These are phyloP conservation scores for Nilaparvata lugens DNA, from an alignment of 1,140 invertebrate species.

Conservation along the genomic window DNA sequence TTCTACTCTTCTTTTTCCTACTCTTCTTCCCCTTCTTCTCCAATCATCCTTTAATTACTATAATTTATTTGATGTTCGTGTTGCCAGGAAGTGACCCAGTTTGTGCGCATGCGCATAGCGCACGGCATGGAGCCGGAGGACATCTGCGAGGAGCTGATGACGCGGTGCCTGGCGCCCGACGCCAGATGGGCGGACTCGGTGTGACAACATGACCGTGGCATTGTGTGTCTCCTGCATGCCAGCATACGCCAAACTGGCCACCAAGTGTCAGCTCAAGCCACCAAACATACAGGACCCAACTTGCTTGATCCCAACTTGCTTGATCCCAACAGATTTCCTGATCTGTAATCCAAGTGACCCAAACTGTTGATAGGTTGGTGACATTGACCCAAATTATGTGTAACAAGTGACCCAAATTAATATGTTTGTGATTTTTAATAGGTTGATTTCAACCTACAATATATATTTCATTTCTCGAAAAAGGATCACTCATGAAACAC, in stretches of 20 bases:
- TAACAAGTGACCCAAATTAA: too few species aligned
- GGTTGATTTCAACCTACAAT: too few species aligned
- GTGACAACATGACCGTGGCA: slow-evolving; percentile 96
- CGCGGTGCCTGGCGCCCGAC: slow-evolving; percentile 87
- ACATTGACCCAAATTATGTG: too few species aligned
- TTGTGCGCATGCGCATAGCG: slow-evolving; percentile 74
- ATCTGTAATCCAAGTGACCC: too few species aligned
- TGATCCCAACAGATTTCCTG: too few species aligned
- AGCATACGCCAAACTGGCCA: slow-evolving; percentile 59
- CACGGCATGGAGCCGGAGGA: slow-evolving; percentile 78
- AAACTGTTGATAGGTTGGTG: too few species aligned
- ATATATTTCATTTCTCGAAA: too few species aligned
- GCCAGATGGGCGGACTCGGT: slow-evolving; percentile 93
- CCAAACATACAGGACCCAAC: slow-evolving; percentile 11
- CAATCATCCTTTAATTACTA: too few species aligned
- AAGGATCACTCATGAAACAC: too few species aligned
- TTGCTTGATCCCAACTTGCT: neutral
- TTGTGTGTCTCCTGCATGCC: slow-evolving; percentile 70
- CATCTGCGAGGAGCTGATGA: slow-evolving; percentile 94
- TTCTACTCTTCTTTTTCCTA: too few species aligned
- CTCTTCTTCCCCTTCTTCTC: too few species aligned
- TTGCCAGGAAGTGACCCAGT: slow-evolving; percentile 84
- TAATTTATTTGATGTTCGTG: neutral
- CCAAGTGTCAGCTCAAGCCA: slow-evolving; percentile 32
- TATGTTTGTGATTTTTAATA: too few species aligned